These are phyloP conservation scores for Portevinia maculata DNA, from an alignment of 2,888 invertebrate species.

Conservation along the genomic window DNA sequence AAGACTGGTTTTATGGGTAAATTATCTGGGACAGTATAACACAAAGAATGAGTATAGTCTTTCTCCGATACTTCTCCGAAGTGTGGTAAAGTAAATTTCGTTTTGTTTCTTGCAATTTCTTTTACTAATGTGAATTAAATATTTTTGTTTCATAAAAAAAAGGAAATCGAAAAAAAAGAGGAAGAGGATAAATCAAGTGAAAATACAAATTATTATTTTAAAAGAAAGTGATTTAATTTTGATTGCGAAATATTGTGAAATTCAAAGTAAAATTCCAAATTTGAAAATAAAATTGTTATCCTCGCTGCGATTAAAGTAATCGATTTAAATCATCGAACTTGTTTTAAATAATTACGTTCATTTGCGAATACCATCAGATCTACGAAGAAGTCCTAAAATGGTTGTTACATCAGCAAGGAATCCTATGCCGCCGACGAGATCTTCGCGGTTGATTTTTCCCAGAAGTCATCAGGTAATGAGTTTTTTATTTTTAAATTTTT, in stretches of 20 bases:
- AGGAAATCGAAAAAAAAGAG: constrained; percentile 6
- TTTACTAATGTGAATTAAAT: constrained; percentile 35
- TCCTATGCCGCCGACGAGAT: constrained; percentile 78
- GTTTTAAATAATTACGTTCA: constrained; percentile 50
- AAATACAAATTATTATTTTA: constrained; percentile 14
- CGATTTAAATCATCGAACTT: constrained; percentile 57
- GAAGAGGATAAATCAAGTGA: constrained; percentile 10
- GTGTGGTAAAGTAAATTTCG: background rate
- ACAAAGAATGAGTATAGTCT: constrained; percentile 45
- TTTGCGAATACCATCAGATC: constrained; percentile 29
- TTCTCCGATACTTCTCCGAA: background rate
- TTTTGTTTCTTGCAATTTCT: background rate
- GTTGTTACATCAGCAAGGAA: constrained; percentile 81
- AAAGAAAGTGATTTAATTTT: constrained; percentile 28
- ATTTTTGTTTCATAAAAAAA: background rate
- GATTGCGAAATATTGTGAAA: constrained; percentile 45
- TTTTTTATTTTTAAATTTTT: background rate
- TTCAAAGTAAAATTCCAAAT: constrained; percentile 19
- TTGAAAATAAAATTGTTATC: constrained; percentile 18
- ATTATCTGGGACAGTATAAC: constrained; percentile 44
- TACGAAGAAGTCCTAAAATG: constrained; percentile 75
- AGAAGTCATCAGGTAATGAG: constrained; percentile 78
- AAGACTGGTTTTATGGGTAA: constrained; percentile 53
- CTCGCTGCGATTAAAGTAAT: constrained; percentile 63
- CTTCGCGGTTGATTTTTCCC: constrained; percentile 81